phyloP scores from a whole-genome alignment of 2,797 vertebrate species.

The Platalea minor region DNA sequence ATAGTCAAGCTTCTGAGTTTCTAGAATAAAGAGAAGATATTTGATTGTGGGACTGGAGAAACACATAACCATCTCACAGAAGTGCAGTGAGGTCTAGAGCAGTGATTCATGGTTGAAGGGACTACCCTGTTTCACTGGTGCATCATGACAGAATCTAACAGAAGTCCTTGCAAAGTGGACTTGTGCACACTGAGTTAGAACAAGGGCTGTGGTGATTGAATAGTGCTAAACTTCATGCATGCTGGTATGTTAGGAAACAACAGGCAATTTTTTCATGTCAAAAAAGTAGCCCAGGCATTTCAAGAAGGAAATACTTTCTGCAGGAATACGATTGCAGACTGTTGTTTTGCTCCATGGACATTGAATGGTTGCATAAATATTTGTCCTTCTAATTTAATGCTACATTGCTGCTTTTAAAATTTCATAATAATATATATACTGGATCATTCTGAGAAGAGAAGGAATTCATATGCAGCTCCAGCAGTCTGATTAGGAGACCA shows the following conservation, averaged over 20 bases:
- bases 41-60: background rate
- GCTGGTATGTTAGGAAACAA: background rate
- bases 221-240: background rate
- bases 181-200: background rate
- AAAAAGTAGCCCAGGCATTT: background rate
- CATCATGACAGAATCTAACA: background rate
- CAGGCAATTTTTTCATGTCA: background rate
- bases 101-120: background rate
- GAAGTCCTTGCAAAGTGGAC: background rate
- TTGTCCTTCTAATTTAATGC: background rate
- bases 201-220: background rate
- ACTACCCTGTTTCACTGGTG: background rate
- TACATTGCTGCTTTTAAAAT: background rate
- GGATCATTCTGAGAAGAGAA: background rate
- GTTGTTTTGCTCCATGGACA: background rate
- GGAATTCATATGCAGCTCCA: background rate
- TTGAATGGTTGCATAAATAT: background rate
- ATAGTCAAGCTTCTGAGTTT: background rate
- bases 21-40: background rate
- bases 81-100: background rate
- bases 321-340: background rate
- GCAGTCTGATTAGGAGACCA: background rate
- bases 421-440: background rate
- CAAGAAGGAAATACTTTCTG: background rate
- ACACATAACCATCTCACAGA: background rate